phyloP scores from a whole-genome alignment of 2,888 invertebrate genomes.

The Mimumesa dahlbomi region DNA sequence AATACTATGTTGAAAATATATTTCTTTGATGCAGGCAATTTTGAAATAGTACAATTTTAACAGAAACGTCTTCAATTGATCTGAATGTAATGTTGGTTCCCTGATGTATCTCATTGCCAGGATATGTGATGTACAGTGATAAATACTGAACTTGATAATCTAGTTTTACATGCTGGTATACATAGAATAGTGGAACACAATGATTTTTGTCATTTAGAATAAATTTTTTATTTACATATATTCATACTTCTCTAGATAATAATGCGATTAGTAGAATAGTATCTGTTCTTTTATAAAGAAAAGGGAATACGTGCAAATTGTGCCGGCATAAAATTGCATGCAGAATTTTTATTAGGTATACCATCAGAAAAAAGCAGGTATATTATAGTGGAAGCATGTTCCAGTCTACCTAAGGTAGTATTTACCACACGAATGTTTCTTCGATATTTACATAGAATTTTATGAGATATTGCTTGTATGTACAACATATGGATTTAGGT shows the following conservation, averaged over 20 bases:
- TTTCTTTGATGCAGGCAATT: conserved; percentile 1
- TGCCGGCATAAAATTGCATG: conserved; percentile 17
- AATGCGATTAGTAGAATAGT: not conserved
- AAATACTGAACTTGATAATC: conserved; percentile 29
- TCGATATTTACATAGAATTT: conserved; percentile 5
- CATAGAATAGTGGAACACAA: conserved; percentile 7
- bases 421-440: not conserved
- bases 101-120: conserved; percentile 9
- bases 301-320: conserved; percentile 12
- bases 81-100: conserved; percentile 12
- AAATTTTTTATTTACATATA: conserved; percentile 17
- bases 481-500: conserved; percentile 6
- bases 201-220: conserved; percentile 18
- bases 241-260: not conserved
- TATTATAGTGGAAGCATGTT: conserved; percentile 5
- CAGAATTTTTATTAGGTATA: conserved; percentile 7
- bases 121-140: conserved; percentile 31
- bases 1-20: conserved; percentile 2
- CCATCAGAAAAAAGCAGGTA: not conserved
- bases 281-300: not conserved
- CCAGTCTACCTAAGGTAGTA: conserved; percentile 7
- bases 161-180: conserved; percentile 35
- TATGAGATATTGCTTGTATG: conserved; percentile 12
- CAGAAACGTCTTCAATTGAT: not conserved
- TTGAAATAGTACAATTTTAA: conserved; percentile 14